Percentiles rank a stretch among this genome's conserved stretches.
Evolutionary conservation across 1,140 invertebrate genomes (phyloP).

Genomic region (Drosophila ercepeae): DNA sequence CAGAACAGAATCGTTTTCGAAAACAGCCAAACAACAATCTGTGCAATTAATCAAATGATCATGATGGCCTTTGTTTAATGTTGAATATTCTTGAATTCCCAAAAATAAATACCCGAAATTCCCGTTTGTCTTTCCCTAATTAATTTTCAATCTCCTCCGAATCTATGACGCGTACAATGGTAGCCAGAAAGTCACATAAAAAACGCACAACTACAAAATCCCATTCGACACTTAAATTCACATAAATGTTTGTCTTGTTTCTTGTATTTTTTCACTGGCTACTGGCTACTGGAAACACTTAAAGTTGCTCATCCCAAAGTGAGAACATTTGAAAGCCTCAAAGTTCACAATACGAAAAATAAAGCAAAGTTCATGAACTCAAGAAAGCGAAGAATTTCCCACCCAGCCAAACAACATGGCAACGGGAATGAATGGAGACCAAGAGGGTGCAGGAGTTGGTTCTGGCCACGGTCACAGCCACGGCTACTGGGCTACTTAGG

Average conservation of each 20-base stretch:
- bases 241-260: slow-evolving; percentile 44
- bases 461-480: background rate
- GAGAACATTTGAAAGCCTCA: slow-evolving; percentile 50
- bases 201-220: slow-evolving; percentile 28
- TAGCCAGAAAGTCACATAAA: slow-evolving; percentile 17
- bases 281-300: slow-evolving; percentile 62
- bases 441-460: slow-evolving; percentile 16
- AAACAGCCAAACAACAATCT: slow-evolving; percentile 11
- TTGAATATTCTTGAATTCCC: slow-evolving; percentile 14
- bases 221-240: slow-evolving; percentile 30
- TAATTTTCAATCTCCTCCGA: slow-evolving; percentile 6
- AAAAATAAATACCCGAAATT: slow-evolving; percentile 19
- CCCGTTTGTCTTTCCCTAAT: slow-evolving; percentile 4
- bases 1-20: slow-evolving; percentile 12
- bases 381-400: slow-evolving; percentile 45
- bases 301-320: slow-evolving; percentile 49
- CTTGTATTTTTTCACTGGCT: slow-evolving; percentile 5
- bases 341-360: slow-evolving; percentile 3
- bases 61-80: slow-evolving; percentile 11
- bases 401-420: slow-evolving; percentile 52
- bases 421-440: slow-evolving; percentile 41
- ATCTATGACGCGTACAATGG: slow-evolving; percentile 29
- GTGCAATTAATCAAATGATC: slow-evolving; percentile 29
- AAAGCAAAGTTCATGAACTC: slow-evolving; percentile 66
- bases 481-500: slow-evolving; percentile 42